Conservation (phyloP, 2,113 vertebrate species). For the Heteronetta atricapilla region DNA sequence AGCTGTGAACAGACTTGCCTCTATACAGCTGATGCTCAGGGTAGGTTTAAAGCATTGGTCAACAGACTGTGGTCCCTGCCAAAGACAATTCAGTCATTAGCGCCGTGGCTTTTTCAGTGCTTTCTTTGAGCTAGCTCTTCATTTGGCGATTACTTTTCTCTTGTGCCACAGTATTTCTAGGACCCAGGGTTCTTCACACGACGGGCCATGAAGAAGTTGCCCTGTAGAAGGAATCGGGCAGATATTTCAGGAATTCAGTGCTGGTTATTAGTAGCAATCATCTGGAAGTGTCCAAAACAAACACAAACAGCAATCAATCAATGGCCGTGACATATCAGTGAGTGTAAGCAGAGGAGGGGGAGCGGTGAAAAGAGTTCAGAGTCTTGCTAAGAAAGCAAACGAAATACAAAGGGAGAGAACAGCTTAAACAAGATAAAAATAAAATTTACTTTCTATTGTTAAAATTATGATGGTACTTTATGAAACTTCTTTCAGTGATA, state of each 20-base stretch:
- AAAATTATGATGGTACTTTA: background rate
- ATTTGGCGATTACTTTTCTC: constrained; percentile 15
- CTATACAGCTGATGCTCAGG: background rate
- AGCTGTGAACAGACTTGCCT: background rate
- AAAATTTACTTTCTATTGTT: background rate
- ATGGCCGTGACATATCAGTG: background rate
- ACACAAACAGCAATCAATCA: constrained; percentile 55
- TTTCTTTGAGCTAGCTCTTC: constrained; percentile 37
- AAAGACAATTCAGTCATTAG: background rate
- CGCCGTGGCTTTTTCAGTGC: constrained; percentile 55
- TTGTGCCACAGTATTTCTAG: background rate
- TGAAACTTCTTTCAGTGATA: background rate
- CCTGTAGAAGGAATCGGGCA: constrained; percentile 21
- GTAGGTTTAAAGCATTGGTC: background rate
- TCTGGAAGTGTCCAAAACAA: constrained; percentile 59
- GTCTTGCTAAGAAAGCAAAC: background rate
- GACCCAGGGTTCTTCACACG: background rate
- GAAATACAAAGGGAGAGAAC: background rate
- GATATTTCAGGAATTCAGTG: constrained; percentile 61
- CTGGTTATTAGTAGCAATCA: constrained; percentile 63
- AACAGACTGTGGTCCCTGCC: background rate
- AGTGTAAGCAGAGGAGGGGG: background rate
- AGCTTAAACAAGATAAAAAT: background rate
- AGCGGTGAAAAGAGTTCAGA: background rate
- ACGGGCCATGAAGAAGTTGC: background rate